These are phyloP conservation scores for Speoplatyrhinus poulsoni DNA, from an alignment of 2,113 vertebrate genomes.

Conservation along the genomic window DNA sequence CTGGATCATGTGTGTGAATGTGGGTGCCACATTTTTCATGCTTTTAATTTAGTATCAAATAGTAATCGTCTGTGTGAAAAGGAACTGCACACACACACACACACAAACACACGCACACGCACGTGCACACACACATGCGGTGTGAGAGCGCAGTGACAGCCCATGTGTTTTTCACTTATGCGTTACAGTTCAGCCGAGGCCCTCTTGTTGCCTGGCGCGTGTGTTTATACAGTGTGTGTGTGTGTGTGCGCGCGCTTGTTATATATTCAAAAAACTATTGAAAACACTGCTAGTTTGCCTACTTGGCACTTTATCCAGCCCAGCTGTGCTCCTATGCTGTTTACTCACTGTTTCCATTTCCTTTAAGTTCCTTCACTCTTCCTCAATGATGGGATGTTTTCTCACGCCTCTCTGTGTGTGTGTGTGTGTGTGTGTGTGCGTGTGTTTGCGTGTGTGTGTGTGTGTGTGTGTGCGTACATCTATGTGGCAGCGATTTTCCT, in stretches of 20 bases:
- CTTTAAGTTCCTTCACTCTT: constrained; percentile 8
- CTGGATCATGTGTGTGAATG: constrained; percentile 10
- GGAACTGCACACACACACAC: no score
- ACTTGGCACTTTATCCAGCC: constrained; percentile 11
- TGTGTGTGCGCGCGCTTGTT: background rate
- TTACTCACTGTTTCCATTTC: constrained; percentile 1
- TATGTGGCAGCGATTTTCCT: no score
- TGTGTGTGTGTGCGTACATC: background rate
- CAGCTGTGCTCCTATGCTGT: constrained; percentile 15
- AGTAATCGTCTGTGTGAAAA: background rate
- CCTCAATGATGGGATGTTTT: constrained; percentile 1
- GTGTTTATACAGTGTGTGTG: background rate
- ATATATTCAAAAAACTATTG: constrained; percentile 14
- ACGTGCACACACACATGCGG: background rate
- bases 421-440: background rate
- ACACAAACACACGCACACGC: constrained; percentile 2
- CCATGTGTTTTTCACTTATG: background rate
- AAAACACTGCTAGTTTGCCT: background rate
- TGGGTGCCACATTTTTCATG: constrained; percentile 40
- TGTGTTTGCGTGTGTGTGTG: background rate
- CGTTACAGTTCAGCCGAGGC: constrained; percentile 21
- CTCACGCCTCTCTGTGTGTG: background rate
- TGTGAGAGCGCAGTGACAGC: background rate
- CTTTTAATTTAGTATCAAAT: constrained; percentile 40
- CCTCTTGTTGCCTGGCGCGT: background rate